Percentiles rank a stretch among this genome's conserved stretches.
Conservation (phyloP, 1,140 invertebrate species). For the Andrena cerasifolii region DNA sequence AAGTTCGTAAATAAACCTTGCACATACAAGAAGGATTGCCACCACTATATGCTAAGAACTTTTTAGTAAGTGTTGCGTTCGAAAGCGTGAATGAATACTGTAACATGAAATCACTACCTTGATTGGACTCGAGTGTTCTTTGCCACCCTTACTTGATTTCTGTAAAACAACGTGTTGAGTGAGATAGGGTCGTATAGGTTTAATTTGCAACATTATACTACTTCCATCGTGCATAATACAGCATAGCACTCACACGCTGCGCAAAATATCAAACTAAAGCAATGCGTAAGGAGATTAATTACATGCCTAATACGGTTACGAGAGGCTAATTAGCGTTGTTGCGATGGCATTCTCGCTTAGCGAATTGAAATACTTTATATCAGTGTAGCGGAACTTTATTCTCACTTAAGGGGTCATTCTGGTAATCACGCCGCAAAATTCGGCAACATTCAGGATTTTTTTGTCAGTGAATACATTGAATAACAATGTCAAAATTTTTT, state of each 20-base stretch:
- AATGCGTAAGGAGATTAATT: conserved; percentile 15
- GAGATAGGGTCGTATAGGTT: conserved; percentile 17
- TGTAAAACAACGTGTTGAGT: conserved; percentile 78
- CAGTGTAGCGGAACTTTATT: background rate
- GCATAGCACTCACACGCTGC: background rate
- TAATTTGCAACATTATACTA: conserved; percentile 29
- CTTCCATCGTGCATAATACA: conserved; percentile 21
- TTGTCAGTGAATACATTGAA: too few species aligned
- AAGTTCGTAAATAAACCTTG: conserved; percentile 2
- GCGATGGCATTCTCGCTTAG: background rate
- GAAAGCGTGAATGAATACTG: conserved; percentile 46
- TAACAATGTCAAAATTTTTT: too few species aligned
- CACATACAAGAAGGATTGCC: too few species aligned
- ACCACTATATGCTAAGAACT: background rate
- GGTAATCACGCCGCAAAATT: too few species aligned
- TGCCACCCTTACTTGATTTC: conserved; percentile 86
- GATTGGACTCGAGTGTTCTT: conserved; percentile 82
- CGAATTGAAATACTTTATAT: background rate
- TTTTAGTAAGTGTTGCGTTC: conserved; percentile 4
- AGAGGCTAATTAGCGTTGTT: background rate
- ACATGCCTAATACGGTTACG: background rate
- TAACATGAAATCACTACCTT: conserved; percentile 81
- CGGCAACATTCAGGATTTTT: too few species aligned
- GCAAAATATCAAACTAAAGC: conserved; percentile 35
- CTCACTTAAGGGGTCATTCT: too few species aligned